A percentile compares a stretch with the other conserved stretches of the same genome.
phyloP scores from a whole-genome alignment of 2,888 invertebrate genomes.

The Thymelicus sylvestris region DNA sequence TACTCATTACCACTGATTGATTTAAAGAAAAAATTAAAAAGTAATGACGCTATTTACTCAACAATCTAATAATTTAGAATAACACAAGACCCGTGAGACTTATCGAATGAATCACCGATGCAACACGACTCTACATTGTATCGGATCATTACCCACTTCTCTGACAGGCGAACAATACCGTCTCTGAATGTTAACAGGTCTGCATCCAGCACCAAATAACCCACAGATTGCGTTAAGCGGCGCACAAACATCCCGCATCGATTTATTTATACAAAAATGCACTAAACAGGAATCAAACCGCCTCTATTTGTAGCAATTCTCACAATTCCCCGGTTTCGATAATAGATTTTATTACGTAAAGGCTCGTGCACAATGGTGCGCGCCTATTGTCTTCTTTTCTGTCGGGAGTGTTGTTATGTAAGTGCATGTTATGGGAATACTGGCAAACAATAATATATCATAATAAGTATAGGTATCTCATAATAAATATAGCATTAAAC shows the following conservation, averaged over 20 bases:
- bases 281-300: constrained; percentile 64
- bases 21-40: too few species aligned
- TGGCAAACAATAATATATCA: too few species aligned
- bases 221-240: constrained; percentile 34
- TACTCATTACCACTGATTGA: too few species aligned
- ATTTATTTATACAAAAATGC: constrained; percentile 61
- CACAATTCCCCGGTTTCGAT: constrained; percentile 54
- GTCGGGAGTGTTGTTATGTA: too few species aligned
- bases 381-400: too few species aligned
- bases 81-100: background rate
- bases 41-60: background rate
- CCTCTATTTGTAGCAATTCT: constrained; percentile 66
- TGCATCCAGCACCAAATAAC: constrained; percentile 32
- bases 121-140: constrained; percentile 1
- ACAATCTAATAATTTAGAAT: background rate
- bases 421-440: too few species aligned
- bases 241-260: constrained; percentile 73
- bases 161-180: constrained; percentile 5
- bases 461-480: too few species aligned
- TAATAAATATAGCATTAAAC: too few species aligned
- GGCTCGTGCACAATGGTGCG: constrained; percentile 44
- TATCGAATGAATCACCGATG: background rate
- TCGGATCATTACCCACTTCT: background rate
- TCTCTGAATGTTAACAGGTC: constrained; percentile 10
- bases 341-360: constrained; percentile 60